Conservation (phyloP, 2,888 invertebrate species). For the Campopleginae sp. region DNA sequence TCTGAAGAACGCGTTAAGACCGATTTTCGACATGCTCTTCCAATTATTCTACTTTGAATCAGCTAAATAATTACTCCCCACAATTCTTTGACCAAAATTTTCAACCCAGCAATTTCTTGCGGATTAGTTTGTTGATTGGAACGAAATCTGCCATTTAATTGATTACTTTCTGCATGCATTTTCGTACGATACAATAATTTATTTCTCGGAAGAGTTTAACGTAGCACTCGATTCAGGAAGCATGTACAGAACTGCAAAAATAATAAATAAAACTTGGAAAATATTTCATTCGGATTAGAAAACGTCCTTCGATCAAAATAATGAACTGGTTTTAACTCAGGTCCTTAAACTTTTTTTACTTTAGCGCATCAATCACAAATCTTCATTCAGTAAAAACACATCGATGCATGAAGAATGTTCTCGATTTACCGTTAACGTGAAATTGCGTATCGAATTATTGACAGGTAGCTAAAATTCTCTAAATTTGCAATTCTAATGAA, state of each 20-base stretch:
- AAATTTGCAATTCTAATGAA: conserved; percentile 62
- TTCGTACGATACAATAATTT: conserved; percentile 3
- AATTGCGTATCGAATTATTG: conserved; percentile 31
- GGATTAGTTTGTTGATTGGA: not conserved
- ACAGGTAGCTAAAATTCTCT: conserved; percentile 33
- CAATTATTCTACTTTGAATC: not conserved
- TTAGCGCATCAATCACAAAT: conserved; percentile 8
- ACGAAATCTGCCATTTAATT: not conserved
- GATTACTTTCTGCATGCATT: conserved; percentile 38
- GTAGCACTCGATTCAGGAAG: conserved; percentile 34
- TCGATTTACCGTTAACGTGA: not conserved
- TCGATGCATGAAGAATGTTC: conserved; percentile 5
- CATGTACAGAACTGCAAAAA: not conserved
- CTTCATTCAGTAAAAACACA: not conserved
- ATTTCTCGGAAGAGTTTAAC: conserved; percentile 22
- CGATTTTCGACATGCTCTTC: conserved; percentile 1
- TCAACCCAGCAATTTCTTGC: not conserved
- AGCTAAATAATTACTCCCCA: not conserved
- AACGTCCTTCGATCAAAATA: not conserved
- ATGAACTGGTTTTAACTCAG: not conserved
- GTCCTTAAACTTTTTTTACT: not conserved
- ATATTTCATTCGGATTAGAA: conserved; percentile 11
- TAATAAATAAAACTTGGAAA: not conserved
- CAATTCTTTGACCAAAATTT: not conserved
- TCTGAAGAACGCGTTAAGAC: not conserved